A percentile compares a stretch with the other conserved stretches of the same genome.
These are phyloP conservation scores for Knipowitschia caucasica DNA, from an alignment of 2,797 vertebrate genomes.

Conservation along the genomic window DNA sequence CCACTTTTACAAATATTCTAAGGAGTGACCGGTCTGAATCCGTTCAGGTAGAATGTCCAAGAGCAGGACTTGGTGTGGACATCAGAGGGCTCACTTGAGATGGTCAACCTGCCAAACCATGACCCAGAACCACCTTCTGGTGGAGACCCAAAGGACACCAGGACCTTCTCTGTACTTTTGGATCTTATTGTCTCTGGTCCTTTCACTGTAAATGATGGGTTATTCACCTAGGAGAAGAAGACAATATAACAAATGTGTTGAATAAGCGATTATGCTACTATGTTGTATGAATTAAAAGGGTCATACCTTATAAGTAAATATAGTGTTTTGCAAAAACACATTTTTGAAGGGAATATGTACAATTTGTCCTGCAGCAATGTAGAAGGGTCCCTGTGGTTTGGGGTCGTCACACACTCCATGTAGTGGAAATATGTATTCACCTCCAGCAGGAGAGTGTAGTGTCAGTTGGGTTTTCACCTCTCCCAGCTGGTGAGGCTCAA, in stretches of 20 bases:
- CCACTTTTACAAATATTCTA: background rate
- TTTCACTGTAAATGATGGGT: conserved; percentile 74
- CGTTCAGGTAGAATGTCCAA: conserved; percentile 85
- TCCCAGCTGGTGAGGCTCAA: conserved; percentile 83
- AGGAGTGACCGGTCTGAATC: conserved; percentile 39
- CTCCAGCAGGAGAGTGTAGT: conserved; percentile 68
- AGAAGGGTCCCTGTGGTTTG: conserved; percentile 83
- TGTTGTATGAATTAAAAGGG: background rate
- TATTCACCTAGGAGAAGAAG: conserved; percentile 67
- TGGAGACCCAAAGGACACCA: conserved; percentile 71
- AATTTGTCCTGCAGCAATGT: conserved; percentile 66
- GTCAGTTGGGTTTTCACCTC: conserved; percentile 72
- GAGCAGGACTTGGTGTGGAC: conserved; percentile 53
- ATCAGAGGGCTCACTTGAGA: conserved; percentile 67
- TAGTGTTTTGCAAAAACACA: conserved; percentile 72
- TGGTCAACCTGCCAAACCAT: conserved; percentile 72
- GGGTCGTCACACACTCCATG: conserved; percentile 74
- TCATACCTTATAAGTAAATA: conserved; percentile 69
- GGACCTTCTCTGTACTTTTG: conserved; percentile 74
- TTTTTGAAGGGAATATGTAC: conserved; percentile 85
- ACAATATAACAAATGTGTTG: background rate
- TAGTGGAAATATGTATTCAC: conserved; percentile 81
- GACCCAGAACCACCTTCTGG: conserved; percentile 33
- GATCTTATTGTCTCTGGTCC: conserved; percentile 61
- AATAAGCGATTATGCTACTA: background rate